These are phyloP conservation scores for Drosophila mayaguana DNA, from an alignment of 2,888 invertebrate species.

Conservation along the genomic window DNA sequence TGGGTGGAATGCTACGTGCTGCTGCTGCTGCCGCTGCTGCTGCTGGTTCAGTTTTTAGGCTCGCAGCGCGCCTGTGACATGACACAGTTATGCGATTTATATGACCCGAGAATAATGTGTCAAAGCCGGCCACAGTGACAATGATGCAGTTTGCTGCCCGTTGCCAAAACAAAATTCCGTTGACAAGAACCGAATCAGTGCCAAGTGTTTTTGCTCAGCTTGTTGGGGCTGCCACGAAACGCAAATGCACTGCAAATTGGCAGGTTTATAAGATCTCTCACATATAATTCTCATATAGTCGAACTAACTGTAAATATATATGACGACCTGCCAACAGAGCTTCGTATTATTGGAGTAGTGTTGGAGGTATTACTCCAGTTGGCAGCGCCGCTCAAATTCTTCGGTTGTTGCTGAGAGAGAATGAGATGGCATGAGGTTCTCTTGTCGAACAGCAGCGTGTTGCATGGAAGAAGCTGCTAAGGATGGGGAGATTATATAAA, in stretches of 20 bases:
- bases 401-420: no score
- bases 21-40: constrained; percentile 25
- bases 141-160: constrained; percentile 62
- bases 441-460: no score
- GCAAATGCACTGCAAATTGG: constrained; percentile 29
- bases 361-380: no score
- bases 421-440: no score
- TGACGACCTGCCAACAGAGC: no score
- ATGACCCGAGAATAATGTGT: constrained; percentile 76
- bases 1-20: constrained; percentile 56
- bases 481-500: no score
- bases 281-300: no score
- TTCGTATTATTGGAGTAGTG: no score
- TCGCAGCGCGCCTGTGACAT: constrained; percentile 53
- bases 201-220: constrained; percentile 22
- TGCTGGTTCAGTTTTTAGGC: constrained; percentile 47
- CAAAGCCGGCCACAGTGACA: constrained; percentile 68
- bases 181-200: constrained; percentile 37
- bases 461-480: no score
- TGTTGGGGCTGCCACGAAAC: constrained; percentile 21
- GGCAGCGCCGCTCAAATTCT: no score
- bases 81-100: constrained; percentile 81
- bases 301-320: no score
- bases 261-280: no score
- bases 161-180: constrained; percentile 33